phyloP scores from a whole-genome alignment of 2,888 invertebrate genomes.

The Crematogaster levior region DNA sequence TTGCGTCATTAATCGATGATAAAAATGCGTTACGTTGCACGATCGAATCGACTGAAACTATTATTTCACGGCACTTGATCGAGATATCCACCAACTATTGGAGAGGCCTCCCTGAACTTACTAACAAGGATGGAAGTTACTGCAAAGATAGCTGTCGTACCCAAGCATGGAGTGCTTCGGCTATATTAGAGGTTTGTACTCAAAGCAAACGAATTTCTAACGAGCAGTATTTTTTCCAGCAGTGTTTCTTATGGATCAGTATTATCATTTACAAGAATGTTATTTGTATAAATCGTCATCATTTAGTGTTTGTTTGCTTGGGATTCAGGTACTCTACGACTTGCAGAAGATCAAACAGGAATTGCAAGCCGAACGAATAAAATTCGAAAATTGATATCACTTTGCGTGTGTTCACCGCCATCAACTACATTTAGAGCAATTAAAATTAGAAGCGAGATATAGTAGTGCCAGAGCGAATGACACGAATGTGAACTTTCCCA shows the following conservation, averaged over 20 bases:
- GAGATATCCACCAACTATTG: slow-evolving; percentile 93
- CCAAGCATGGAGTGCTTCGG: slow-evolving; percentile 98
- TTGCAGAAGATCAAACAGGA: slow-evolving; percentile 85
- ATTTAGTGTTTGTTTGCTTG: slow-evolving; percentile 1
- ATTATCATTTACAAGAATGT: background rate
- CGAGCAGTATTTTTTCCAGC: background rate
- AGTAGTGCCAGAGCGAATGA: slow-evolving; percentile 55
- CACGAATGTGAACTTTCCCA: slow-evolving; percentile 58
- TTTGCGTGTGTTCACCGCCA: slow-evolving; percentile 84
- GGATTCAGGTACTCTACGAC: slow-evolving; percentile 87
- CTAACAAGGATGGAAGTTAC: slow-evolving; percentile 93
- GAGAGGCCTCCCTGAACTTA: slow-evolving; percentile 98
- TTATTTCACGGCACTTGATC: slow-evolving; percentile 91
- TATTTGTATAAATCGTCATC: background rate
- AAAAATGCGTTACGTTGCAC: slow-evolving; percentile 85
- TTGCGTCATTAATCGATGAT: slow-evolving; percentile 87
- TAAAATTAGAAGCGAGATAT: slow-evolving; percentile 68
- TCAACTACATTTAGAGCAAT: slow-evolving; percentile 78
- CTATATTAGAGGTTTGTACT: slow-evolving; percentile 92
- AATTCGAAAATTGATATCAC: slow-evolving; percentile 81
- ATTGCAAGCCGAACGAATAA: slow-evolving; percentile 66
- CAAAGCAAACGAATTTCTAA: background rate
- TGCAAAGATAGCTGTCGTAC: slow-evolving; percentile 96
- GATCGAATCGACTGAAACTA: slow-evolving; percentile 86
- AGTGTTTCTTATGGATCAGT: background rate